Evolutionary conservation across 1,140 invertebrate species (phyloP), one percentile per base, ranked within the genome.

Genomic region (Nymphalis io): DNA sequence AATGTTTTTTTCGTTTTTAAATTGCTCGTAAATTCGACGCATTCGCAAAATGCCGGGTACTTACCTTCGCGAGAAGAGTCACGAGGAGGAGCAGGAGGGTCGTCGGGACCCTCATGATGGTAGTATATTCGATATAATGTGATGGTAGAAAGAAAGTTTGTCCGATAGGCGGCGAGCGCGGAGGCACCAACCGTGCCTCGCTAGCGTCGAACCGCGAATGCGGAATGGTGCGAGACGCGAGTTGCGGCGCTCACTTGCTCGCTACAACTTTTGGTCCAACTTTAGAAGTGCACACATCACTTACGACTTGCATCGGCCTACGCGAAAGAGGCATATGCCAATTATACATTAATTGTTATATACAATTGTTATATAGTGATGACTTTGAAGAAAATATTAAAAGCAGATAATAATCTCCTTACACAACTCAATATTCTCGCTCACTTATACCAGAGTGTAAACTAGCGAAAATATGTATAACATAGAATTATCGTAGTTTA

Each of bases 191-290:
- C 81, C 80, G 84, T 80, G 82, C 87, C 81, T 77, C 82, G 74
- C 81, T 68, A 77, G 78, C 78, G 84, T 79, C 85, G 78, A 77
- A 82, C 81, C 85, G 87, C 86, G 87, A 89, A 84, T 89, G 87
- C 27, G 27, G 27, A 33, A 33, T 33, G 27, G 27, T 33, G 27
- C 27, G 27, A 33, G 27, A 76, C 76, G 69, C 61, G 65, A 61
- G 60, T 70, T 65, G 73, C 59, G 55, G 61, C 57, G 60, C 72
- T 70, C 70, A 66, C 70, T 66, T 70, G 60, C 73, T 71, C 74
- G 59, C 71, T 69, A 63, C 70, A 82, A 83, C 73, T 83, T 82
- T 77, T 80, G 74, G 78, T 78, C 72, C 68, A 79, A 81, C 75
- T 77, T 77, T 77, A 73, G 67, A 76, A 81, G 67, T 81, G 76